Base-by-base conservation (phyloP, 2,113 vertebrate species). In the Nasalis larvatus region DNA sequence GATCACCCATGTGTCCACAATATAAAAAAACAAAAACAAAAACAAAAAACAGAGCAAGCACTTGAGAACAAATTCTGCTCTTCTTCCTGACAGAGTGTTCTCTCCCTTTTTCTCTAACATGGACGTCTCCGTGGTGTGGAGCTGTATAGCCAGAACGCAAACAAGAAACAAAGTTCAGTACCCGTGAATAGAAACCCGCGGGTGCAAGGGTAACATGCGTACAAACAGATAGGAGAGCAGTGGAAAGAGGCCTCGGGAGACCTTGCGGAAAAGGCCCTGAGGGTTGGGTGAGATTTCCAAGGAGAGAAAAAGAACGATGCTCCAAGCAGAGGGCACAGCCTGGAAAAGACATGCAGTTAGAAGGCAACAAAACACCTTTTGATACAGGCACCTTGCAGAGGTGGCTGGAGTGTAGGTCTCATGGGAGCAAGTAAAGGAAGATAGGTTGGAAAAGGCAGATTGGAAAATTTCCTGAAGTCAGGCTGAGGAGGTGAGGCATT, bases 161-260 rank as follows among this genome's bases (percentile, higher is more conserved):
- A 17, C 40, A 30, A 58, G 60, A n/a, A 66, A 37, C 20, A 18
- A 54, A 30, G 54, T 20, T 14, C 30, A 20, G 45, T 20, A 17
- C 63, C 35, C 30, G 8, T 11, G 10, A 25, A 4, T 0, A 1
- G 37, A 23, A n/a, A 10, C 37, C 18, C 6, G 4, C 35, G 9
- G 9, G 37, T 16, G 16, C 16, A 0, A 14, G 45, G 73, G 60
- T 12, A 35, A 18, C 3, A 0, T 4, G 27, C 6, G 9, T 0
- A 4, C 2, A 25, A 11, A 35, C 4, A 42, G 21, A 13, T 0
- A 27, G 69, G n/a, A 60, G 16, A 30, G 45, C 4, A 10, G 69
- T 12, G 10, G 58, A 14, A n/a, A 52, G 21, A 13, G 16, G 6
- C 32, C 37, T 56, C 10, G 2, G n/a, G 47, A 30, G 47, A 30